Conservation (phyloP, 2,888 invertebrate genomes). For the Flexamia atlantica region DNA sequence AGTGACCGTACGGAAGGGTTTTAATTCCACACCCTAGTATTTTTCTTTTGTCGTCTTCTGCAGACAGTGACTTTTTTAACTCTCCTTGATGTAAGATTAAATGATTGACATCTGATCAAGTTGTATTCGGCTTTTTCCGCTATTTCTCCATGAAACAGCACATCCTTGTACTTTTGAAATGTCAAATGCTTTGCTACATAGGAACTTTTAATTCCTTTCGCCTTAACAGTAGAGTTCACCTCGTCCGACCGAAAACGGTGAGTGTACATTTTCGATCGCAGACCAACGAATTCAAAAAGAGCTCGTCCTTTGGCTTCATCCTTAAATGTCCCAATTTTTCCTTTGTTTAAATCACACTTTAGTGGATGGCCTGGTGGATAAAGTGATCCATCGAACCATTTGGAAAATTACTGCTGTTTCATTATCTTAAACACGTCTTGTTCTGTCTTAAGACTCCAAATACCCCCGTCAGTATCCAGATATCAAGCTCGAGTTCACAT, state of each 20-base stretch:
- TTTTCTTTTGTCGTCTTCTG: neutral
- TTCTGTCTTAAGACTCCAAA: neutral
- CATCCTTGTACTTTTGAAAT: neutral
- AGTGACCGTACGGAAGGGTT: neutral
- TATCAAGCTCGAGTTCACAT: too few species aligned
- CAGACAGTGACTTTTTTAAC: neutral
- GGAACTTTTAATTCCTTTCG: too few species aligned
- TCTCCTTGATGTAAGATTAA: neutral
- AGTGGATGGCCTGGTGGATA: too few species aligned
- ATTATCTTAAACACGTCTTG: neutral
- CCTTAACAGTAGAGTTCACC: neutral
- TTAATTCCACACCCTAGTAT: neutral
- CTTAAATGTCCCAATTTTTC: neutral
- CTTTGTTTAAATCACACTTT: neutral
- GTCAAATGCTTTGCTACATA: neutral
- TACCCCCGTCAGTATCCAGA: too few species aligned
- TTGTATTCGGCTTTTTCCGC: constrained; percentile 3
- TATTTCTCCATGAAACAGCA: too few species aligned
- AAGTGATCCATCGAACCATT: too few species aligned
- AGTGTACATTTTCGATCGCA: too few species aligned
- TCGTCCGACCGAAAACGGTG: neutral
- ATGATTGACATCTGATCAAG: neutral
- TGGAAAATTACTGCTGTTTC: neutral
- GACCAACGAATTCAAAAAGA: too few species aligned
- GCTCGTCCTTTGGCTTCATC: neutral